These are phyloP conservation scores for Rhorus exstirpatorius DNA, from an alignment of 2,888 invertebrate species.

Conservation along the genomic window DNA sequence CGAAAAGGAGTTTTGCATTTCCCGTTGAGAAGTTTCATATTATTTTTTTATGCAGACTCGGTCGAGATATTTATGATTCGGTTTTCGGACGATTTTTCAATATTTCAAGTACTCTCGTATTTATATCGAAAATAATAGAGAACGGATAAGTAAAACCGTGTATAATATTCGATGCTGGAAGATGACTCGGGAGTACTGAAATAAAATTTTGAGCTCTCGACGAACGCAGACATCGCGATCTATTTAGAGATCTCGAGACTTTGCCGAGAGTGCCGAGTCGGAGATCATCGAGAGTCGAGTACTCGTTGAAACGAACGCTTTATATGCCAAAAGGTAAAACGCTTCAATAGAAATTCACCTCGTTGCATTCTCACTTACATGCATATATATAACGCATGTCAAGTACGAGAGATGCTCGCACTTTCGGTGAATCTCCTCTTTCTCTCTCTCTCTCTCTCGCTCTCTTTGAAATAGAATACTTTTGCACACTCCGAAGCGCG, in stretches of 20 bases:
- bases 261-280: not conserved
- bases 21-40: too few relatives aligned
- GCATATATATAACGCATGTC: not conserved
- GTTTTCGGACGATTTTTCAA: slow-evolving; percentile 1
- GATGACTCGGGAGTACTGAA: slow-evolving; percentile 10
- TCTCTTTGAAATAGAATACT: too few relatives aligned
- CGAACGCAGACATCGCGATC: slow-evolving; percentile 26
- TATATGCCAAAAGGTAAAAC: slow-evolving; percentile 36
- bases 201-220: slow-evolving; percentile 44
- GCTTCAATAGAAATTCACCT: slow-evolving; percentile 31
- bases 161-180: slow-evolving; percentile 17
- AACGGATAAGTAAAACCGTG: not conserved
- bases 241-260: slow-evolving; percentile 59
- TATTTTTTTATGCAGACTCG: too few relatives aligned
- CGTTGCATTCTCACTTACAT: slow-evolving; percentile 9
- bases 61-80: not conserved
- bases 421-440: slow-evolving; percentile 21
- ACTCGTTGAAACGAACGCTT: slow-evolving; percentile 46
- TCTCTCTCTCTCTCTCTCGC: too few relatives aligned
- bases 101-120: not conserved
- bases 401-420: not conserved
- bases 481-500: not conserved
- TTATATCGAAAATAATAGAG: not conserved
- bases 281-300: slow-evolving; percentile 37
- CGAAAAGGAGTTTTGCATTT: too few relatives aligned